phyloP scores from a whole-genome alignment of 2,113 vertebrate species.

The Gambusia affinis region DNA sequence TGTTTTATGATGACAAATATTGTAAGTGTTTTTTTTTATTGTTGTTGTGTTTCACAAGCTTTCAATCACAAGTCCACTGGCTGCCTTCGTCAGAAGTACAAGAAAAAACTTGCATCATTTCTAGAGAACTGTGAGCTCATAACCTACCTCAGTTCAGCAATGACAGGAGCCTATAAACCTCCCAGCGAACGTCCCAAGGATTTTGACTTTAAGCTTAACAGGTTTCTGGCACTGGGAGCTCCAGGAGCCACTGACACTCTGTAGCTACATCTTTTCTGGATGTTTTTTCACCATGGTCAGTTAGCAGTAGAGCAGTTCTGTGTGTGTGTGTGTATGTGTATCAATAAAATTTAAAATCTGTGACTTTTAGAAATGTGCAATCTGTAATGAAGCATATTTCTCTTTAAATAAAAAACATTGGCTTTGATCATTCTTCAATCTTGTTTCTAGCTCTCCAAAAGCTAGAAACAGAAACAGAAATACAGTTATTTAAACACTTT shows the following conservation, averaged over 20 bases:
- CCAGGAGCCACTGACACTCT: slow-evolving; percentile 41
- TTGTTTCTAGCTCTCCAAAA: background rate
- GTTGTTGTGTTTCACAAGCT: slow-evolving; percentile 72
- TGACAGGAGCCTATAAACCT: slow-evolving; percentile 80
- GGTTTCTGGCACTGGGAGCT: slow-evolving; percentile 83
- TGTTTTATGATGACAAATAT: background rate
- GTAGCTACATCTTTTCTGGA: slow-evolving; percentile 28
- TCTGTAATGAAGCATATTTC: no score
- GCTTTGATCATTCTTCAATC: no score
- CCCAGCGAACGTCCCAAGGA: slow-evolving; percentile 79
- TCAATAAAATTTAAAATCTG: background rate
- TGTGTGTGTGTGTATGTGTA: background rate
- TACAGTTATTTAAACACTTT: background rate
- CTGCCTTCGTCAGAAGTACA: slow-evolving; percentile 81
- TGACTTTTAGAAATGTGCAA: background rate
- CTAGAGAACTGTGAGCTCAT: slow-evolving; percentile 87
- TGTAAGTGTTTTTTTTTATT: background rate
- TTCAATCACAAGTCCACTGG: slow-evolving; percentile 84
- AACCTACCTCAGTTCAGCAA: slow-evolving; percentile 83
- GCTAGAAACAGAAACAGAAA: background rate
- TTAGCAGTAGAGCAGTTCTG: background rate
- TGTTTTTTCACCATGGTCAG: background rate
- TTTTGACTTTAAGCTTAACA: slow-evolving; percentile 82
- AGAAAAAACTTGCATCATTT: slow-evolving; percentile 84
- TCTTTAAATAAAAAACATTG: no score